Base-by-base conservation (phyloP, 2,113 vertebrate species). In the Cervus canadensis region DNA sequence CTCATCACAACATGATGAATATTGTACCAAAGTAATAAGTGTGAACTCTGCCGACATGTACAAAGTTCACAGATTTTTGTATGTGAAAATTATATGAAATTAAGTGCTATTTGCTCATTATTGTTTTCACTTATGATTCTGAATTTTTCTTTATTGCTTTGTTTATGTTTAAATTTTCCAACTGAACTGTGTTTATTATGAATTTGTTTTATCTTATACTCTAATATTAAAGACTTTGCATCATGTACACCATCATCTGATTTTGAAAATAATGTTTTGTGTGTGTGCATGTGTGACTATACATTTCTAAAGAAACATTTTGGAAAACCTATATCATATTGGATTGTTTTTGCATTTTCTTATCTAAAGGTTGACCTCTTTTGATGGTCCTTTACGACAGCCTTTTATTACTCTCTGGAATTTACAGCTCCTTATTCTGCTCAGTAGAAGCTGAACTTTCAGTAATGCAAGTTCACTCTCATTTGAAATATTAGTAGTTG, bases 401-500 rank as follows among this genome's bases (percentile, higher is more conserved):
- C 3, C 5, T 86, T 67, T 92, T 91, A 60, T 91, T 59, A 36
- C 45, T 87, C 15, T 93, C 19, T 30, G 90, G 33, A 91, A 97
- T 91, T 94, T 91, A 95, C 6, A 64, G 25, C 36, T 74, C 2
- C 45, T 54, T 40, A 57, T 23, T 30, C 6, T 54, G 26, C 8
- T 90, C 74, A 14, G 17, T 50, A 50, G 26, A 83, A 95, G 82
- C 40, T 95, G 78, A 95, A 93, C 60, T 96, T 89, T 93, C 23
- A 43, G 16, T 64, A 78, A 48, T 83, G 16, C 64, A 56, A 33
- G 36, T 74, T 87, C 45, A 64, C 26, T 91, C 11, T 89, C 23
- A 59, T 40, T 93, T 93, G 96, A 98, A 97, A 97, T 96, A 96
- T 87, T 92, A 94, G 28, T 56, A 90, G 60, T 30, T 87, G 36